Base-by-base conservation (phyloP, 2,888 invertebrate genomes). In the Andrena marginata region DNA sequence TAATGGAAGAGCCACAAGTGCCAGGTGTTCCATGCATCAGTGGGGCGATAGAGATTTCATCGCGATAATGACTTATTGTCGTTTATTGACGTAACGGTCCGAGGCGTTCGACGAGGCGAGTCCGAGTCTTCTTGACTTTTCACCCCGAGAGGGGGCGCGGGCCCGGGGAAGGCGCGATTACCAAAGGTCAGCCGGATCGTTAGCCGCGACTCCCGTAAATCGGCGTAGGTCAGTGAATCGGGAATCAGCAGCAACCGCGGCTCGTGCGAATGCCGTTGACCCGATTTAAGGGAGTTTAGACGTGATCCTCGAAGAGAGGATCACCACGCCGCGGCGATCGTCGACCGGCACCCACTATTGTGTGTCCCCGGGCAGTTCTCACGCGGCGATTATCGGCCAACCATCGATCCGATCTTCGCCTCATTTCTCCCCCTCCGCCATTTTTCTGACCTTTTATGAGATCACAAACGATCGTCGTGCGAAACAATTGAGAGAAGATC, bases 201-300 rank as follows among this genome's bases (percentile, higher is more conserved):
- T 86, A 84, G 74, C 84, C 67, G 62, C 64, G 76, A 80, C 80
- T 84, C 74, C 64, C 73, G 87, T 85, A 85, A 85, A 83, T 87
- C 84, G 80, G 33, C 86, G 84, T 84, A 86, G 85, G 83, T 88
- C 85, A 85, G 87, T 80, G 85, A 89, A 87, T 87, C 85, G 82
- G 80, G 87, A 85, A 81, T 84, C 82, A 77, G 69, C 76, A 48
- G 63, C 56, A 49, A 67, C 69, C 64, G 64, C 70, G 35, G 49
- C 78, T 88, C 80, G 80, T 80, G 86, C 86, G 81, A 80, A 86
- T 86, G 80, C 63, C 76, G 80, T 87, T 87, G 88, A 86, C 85
- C 85, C 83, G 82, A 76, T 88, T 88, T 77, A 78, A 82, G 65
- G 78, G 84, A 75, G 63, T 77, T 79, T 76, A 76, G 74, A 42